Percentiles rank a stretch among this genome's conserved stretches.
phyloP scores from a whole-genome alignment of 2,797 vertebrate genomes.

The Trachops cirrhosus region DNA sequence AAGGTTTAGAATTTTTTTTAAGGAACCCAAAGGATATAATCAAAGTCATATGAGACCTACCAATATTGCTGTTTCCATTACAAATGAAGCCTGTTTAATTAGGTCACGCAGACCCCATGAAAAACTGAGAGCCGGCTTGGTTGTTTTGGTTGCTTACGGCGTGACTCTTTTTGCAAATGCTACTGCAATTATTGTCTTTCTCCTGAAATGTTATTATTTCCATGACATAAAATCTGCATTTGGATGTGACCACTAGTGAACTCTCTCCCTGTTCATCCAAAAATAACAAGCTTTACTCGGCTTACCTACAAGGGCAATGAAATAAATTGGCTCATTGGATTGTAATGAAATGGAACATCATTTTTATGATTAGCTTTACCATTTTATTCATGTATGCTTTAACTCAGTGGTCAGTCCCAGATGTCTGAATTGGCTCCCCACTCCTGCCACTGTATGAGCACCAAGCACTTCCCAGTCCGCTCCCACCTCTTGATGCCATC shows the following conservation, averaged over 20 bases:
- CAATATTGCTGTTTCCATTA: neutral
- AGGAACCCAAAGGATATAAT: neutral
- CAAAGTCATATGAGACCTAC: neutral
- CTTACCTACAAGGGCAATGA: neutral
- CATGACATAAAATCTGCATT: neutral
- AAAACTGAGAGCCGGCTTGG: neutral
- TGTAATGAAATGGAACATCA: neutral
- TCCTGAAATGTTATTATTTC: constrained; percentile 29
- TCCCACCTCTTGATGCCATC: neutral
- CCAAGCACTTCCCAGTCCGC: neutral
- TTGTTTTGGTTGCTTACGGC: neutral
- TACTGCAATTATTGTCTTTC: neutral
- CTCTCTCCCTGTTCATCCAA: neutral
- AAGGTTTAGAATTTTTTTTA: neutral
- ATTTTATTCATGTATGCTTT: neutral
- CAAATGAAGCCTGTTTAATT: neutral
- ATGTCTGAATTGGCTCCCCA: neutral
- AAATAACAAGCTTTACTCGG: neutral
- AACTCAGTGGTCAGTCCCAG: neutral
- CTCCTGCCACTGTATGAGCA: fast-evolving
- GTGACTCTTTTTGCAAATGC: neutral
- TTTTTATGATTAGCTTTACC: neutral
- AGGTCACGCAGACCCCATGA: neutral
- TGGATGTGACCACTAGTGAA: neutral
- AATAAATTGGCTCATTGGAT: neutral